Conservation (phyloP, 2,797 vertebrate species). For the Petrocephalus schoutedeni region DNA sequence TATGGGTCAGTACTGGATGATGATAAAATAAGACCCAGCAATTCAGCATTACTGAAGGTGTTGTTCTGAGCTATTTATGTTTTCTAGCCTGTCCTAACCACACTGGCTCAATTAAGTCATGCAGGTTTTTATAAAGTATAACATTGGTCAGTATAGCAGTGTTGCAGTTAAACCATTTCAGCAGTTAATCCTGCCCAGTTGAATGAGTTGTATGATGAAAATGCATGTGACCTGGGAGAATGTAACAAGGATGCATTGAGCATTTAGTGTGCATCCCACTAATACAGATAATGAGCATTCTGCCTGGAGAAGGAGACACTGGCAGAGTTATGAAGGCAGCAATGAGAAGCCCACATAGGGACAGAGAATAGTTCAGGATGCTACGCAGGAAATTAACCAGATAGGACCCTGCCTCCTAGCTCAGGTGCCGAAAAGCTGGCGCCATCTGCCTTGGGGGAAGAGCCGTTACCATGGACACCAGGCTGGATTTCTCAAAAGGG, state of each 20-base stretch:
- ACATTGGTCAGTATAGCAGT: background rate
- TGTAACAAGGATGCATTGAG: background rate
- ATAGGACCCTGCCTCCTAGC: background rate
- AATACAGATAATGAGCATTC: background rate
- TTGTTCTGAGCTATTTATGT: background rate
- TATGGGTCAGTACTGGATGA: background rate
- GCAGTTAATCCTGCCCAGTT: background rate
- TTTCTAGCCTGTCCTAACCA: background rate
- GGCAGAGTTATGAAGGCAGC: background rate
- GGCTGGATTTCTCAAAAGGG: conserved; percentile 1
- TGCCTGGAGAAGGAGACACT: background rate
- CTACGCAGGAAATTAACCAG: background rate
- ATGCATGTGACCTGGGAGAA: background rate
- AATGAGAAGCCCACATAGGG: background rate
- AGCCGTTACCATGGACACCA: conserved; percentile 20
- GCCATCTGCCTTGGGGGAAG: background rate
- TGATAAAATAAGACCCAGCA: background rate
- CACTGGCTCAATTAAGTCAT: background rate
- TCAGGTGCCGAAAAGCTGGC: background rate
- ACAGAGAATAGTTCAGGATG: background rate
- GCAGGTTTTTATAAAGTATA: background rate
- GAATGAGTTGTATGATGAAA: background rate
- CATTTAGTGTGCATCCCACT: background rate
- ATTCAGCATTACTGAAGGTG: conserved; percentile 1
- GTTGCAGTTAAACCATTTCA: background rate